phyloP scores from a whole-genome alignment of 1,140 invertebrate species.

The Atta cephalotes region DNA sequence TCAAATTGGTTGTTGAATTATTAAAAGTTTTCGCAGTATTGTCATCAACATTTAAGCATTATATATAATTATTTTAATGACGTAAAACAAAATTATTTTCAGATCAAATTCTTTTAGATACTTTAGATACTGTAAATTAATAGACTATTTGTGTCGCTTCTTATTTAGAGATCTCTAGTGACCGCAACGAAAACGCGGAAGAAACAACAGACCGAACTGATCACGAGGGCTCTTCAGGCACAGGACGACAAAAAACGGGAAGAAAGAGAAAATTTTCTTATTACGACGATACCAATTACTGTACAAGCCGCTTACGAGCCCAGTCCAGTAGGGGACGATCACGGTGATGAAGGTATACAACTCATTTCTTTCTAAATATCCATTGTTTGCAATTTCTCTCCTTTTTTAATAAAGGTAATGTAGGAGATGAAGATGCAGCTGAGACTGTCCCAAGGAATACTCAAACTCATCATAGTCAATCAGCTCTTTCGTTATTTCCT shows the following conservation, averaged over 20 bases:
- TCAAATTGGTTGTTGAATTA: too few species aligned
- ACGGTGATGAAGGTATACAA: slow-evolving; percentile 90
- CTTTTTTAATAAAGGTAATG: slow-evolving; percentile 73
- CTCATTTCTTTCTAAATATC: background rate
- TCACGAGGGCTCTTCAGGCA: slow-evolving; percentile 96
- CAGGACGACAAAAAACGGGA: slow-evolving; percentile 98
- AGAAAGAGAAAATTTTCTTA: slow-evolving; percentile 97
- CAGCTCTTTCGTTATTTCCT: slow-evolving; percentile 97
- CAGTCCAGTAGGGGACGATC: slow-evolving; percentile 93
- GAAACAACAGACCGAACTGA: slow-evolving; percentile 99
- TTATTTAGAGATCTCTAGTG: slow-evolving; percentile 95
- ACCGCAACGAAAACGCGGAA: slow-evolving; percentile 99
- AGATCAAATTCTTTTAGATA: too few species aligned
- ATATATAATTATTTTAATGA: too few species aligned
- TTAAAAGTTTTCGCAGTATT: too few species aligned
- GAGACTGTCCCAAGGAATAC: slow-evolving; percentile 90
- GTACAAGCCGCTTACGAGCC: slow-evolving; percentile 98
- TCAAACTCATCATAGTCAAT: slow-evolving; percentile 92
- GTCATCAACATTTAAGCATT: too few species aligned
- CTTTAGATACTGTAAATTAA: background rate
- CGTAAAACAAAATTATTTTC: too few species aligned
- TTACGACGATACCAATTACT: slow-evolving; percentile 98
- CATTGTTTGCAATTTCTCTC: slow-evolving; percentile 3
- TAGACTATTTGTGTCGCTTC: background rate
- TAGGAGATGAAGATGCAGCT: slow-evolving; percentile 89